A percentile compares a stretch with the other conserved stretches of the same genome.
These are phyloP conservation scores for Drosophila triauraria DNA, from an alignment of 1,140 invertebrate species.

Conservation along the genomic window DNA sequence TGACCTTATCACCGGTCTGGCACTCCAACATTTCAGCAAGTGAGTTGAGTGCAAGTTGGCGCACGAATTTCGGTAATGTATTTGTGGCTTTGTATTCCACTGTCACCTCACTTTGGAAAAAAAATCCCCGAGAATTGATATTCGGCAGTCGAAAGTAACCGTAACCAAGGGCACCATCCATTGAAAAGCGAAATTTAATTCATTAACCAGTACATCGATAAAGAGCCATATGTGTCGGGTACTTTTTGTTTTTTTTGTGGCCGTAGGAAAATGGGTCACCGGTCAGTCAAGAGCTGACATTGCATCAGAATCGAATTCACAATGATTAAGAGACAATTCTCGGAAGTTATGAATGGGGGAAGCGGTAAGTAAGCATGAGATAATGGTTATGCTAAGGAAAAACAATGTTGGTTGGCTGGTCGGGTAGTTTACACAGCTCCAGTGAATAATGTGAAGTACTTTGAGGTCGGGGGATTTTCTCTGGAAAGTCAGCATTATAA, in stretches of 20 bases:
- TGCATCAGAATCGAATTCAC: conserved; percentile 9
- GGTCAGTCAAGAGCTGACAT: conserved; percentile 3
- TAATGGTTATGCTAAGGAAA: conserved; percentile 14
- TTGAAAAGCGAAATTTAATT: conserved; percentile 46
- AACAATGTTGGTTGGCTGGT: conserved; percentile 3
- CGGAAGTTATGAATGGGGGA: conserved; percentile 28
- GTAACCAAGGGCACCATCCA: conserved; percentile 51
- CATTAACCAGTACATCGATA: conserved; percentile 22
- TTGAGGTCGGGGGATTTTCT: conserved; percentile 12
- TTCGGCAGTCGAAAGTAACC: conserved; percentile 38
- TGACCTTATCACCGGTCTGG: background rate
- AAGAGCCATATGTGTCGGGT: conserved; percentile 1
- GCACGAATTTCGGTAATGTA: conserved; percentile 23
- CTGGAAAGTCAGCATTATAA: background rate
- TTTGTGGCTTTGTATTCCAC: conserved; percentile 14
- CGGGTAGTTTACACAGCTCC: conserved; percentile 20
- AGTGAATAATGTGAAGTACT: conserved; percentile 14
- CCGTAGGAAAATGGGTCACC: conserved; percentile 31
- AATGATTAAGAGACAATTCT: conserved; percentile 33
- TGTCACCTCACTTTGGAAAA: conserved; percentile 30
- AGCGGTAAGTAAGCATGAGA: conserved; percentile 6
- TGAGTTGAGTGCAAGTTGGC: conserved; percentile 23
- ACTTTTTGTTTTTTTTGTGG: conserved; percentile 19
- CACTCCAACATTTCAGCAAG: background rate
- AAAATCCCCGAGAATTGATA: conserved; percentile 66